These are phyloP conservation scores for Cheilosia impressa DNA, from an alignment of 2,888 invertebrate species.

Conservation along the genomic window DNA sequence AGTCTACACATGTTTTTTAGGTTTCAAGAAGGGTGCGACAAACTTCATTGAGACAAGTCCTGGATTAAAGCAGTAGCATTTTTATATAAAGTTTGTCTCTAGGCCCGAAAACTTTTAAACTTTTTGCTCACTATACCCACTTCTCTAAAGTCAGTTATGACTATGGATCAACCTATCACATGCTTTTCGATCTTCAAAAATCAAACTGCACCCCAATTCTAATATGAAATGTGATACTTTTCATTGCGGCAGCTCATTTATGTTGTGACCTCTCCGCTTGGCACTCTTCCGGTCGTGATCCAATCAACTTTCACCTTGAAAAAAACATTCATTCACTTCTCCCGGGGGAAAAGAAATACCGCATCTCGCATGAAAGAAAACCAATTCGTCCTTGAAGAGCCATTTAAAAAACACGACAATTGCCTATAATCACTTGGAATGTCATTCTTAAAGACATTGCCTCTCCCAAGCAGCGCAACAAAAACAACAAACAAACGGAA, in stretches of 20 bases:
- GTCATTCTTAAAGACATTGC: constrained; percentile 45
- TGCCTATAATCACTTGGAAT: constrained; percentile 59
- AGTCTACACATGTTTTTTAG: no score
- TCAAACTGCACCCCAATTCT: background rate
- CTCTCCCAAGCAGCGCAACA: constrained; percentile 24
- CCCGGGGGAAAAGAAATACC: constrained; percentile 25
- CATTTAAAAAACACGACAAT: constrained; percentile 27
- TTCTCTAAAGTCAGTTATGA: no score
- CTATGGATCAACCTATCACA: no score
- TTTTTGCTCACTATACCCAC: no score
- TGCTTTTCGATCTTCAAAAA: no score
- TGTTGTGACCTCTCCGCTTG: constrained; percentile 18
- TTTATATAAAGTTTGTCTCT: no score
- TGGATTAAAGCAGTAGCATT: no score
- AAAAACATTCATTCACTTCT: constrained; percentile 45
- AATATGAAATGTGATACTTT: constrained; percentile 39
- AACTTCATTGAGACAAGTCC: no score
- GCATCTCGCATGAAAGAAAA: constrained; percentile 30
- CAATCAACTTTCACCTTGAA: constrained; percentile 70
- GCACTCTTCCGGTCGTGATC: constrained; percentile 57
- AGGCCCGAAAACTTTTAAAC: no score
- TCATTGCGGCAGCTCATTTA: background rate
- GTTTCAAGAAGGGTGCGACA: no score
- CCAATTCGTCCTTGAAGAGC: constrained; percentile 66
- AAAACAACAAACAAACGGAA: constrained; percentile 48